A percentile compares a stretch with the other conserved stretches of the same genome.
phyloP scores from a whole-genome alignment of 2,797 vertebrate genomes.

The Okamejei kenojei region DNA sequence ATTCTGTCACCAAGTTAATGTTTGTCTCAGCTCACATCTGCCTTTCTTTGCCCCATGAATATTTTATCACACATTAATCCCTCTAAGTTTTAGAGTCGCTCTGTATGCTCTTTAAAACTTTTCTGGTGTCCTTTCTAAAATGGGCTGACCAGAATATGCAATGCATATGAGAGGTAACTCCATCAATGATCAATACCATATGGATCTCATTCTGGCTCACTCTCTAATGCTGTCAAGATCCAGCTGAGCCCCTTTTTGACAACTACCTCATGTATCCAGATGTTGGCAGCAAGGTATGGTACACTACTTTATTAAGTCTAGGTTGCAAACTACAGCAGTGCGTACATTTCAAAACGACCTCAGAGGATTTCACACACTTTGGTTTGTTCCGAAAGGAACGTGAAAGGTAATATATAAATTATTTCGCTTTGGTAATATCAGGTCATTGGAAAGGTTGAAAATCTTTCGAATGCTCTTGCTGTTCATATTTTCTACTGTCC shows the following conservation, averaged over 20 bases:
- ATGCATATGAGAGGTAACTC: background rate
- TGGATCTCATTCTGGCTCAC: background rate
- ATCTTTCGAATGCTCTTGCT: too few species aligned
- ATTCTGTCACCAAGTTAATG: too few species aligned
- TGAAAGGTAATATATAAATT: too few species aligned
- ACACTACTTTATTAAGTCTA: background rate
- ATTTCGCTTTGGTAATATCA: too few species aligned
- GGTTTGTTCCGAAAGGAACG: too few species aligned
- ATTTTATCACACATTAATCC: background rate
- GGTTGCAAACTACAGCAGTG: background rate
- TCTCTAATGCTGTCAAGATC: background rate
- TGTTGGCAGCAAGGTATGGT: background rate
- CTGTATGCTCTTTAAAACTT: background rate
- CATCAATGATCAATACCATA: background rate
- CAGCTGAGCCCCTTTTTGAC: background rate
- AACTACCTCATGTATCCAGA: slow-evolving; percentile 15
- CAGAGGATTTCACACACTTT: too few species aligned
- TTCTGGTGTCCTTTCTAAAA: background rate
- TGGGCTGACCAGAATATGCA: background rate
- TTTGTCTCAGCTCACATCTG: too few species aligned
- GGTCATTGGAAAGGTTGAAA: too few species aligned
- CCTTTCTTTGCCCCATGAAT: background rate
- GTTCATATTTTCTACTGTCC: too few species aligned
- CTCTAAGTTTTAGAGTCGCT: background rate
- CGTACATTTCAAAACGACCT: too few species aligned